Base-by-base conservation (phyloP, 2,888 invertebrate species). In the Anoplius nigerrimus region DNA sequence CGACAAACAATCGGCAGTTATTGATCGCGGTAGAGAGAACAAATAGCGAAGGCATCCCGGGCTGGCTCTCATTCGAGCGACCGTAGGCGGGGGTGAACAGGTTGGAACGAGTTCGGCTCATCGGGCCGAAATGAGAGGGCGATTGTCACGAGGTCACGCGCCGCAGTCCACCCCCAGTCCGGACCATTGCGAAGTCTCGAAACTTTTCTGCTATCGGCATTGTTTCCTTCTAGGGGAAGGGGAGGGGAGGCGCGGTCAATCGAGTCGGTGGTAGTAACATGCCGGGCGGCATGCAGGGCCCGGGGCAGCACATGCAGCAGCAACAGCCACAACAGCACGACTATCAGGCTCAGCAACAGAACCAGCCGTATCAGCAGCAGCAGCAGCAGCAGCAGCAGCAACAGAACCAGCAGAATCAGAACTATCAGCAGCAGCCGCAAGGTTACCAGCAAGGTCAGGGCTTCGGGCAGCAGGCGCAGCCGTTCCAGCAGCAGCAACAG, bases 221-320 rank as follows among this genome's bases (percentile, higher is more conserved):
- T 34, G 34, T 34, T 34, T 34, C 34, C 79, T 88, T 87, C 53
- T 89, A 91, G 91, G 91, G 90, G 92, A 92, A 91, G 90, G 91
- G 90, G 91, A 91, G 91, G 91, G 91, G 91, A 91, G 91, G 91
- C 89, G 91, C 89, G 90, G 91, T 88, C 90, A 90, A 89, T 88
- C 89, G 88, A 85, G 87, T 81, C 86, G 90, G 89, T 91, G 90
- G 89, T 92, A 88, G 83, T 92, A 91, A 92, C 91, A 91, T 92
- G 90, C 92, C 92, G 89, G 92, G 91, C 90, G 91, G 90, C 89
- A 89, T 90, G 84, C 89, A 88, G 88, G 87, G 90, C 87, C 80
- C 85, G 62, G 82, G 85, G 52, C 84, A 86, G 58, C 87, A 77
- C 55, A 80, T 82, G 87, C 89, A 84, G 70, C 87, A 73, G 80